Evolutionary conservation across 2,113 vertebrate genomes (phyloP).

Genomic region (Pachypanchax playfairii): DNA sequence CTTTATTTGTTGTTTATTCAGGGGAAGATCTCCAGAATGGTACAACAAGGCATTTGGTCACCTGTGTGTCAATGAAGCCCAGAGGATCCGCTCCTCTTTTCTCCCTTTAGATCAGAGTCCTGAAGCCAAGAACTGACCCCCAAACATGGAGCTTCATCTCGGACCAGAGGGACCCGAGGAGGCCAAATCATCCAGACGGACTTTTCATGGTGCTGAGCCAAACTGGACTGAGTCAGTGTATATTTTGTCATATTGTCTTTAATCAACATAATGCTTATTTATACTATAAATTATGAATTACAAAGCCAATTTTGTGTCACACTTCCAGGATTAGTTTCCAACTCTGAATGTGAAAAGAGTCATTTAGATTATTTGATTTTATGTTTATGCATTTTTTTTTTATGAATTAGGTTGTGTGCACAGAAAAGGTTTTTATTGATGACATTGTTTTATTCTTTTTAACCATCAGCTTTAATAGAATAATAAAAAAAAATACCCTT

Average conservation of each 20-base stretch:
- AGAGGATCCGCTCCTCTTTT: constrained; percentile 91
- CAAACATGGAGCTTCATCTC: constrained; percentile 13
- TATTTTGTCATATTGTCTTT: neutral
- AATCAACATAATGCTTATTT: constrained; percentile 31
- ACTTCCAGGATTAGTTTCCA: constrained; percentile 7
- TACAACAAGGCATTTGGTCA: constrained; percentile 95
- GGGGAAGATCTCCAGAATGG: constrained; percentile 96
- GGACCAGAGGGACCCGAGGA: constrained; percentile 18
- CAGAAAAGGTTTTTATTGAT: too few relatives aligned
- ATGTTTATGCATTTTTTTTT: constrained; percentile 6
- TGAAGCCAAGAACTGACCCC: constrained; percentile 88
- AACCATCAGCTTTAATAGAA: too few relatives aligned
- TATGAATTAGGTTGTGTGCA: too few relatives aligned
- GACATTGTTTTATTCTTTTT: too few relatives aligned
- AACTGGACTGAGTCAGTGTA: constrained; percentile 25
- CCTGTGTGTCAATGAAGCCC: constrained; percentile 88
- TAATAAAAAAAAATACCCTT: too few relatives aligned
- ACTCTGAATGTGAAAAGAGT: constrained; percentile 7
- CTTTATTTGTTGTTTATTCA: constrained; percentile 50
- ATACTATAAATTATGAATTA: constrained; percentile 26
- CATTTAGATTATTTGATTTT: neutral
- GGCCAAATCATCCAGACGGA: constrained; percentile 15
- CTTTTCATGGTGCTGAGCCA: constrained; percentile 49
- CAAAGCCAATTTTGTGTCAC: neutral
- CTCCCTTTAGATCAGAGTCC: constrained; percentile 84